phyloP scores from a whole-genome alignment of 2,888 invertebrate genomes.

The Torymus tubicola region DNA sequence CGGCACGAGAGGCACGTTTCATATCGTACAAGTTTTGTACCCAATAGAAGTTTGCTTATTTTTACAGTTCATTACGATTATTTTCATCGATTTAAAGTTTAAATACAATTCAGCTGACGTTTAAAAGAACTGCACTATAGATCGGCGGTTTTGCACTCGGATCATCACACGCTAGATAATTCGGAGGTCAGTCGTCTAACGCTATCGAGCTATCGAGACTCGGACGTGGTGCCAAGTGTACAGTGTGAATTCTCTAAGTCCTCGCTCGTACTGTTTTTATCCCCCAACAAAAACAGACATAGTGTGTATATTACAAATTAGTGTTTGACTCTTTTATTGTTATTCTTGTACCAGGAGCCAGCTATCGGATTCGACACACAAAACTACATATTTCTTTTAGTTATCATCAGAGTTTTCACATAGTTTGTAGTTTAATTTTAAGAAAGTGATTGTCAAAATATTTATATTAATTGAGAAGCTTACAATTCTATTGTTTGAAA shows the following conservation, averaged over 20 bases:
- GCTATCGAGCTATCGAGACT: slow-evolving; percentile 72
- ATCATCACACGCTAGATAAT: slow-evolving; percentile 66
- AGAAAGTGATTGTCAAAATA: slow-evolving; percentile 41
- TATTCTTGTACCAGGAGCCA: background rate
- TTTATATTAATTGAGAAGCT: background rate
- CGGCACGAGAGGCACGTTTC: slow-evolving; percentile 59
- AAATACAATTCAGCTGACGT: slow-evolving; percentile 60
- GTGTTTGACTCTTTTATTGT: background rate
- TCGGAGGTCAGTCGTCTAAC: slow-evolving; percentile 73
- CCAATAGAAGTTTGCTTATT: slow-evolving; percentile 24
- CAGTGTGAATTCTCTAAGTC: slow-evolving; percentile 28
- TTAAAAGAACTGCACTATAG: slow-evolving; percentile 62
- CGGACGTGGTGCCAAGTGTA: slow-evolving; percentile 68
- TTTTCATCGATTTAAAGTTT: slow-evolving; percentile 31
- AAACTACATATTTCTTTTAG: background rate
- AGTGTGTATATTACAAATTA: slow-evolving; percentile 6
- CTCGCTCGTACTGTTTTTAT: background rate
- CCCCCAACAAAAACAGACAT: background rate
- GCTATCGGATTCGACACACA: background rate
- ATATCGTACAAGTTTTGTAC: slow-evolving; percentile 25
- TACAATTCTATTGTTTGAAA: no score
- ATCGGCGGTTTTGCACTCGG: slow-evolving; percentile 64
- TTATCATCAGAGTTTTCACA: background rate
- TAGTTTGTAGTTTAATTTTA: background rate
- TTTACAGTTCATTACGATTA: slow-evolving; percentile 1